Base-by-base conservation (phyloP, 1,140 invertebrate genomes). In the Xylocopa sonorina region DNA sequence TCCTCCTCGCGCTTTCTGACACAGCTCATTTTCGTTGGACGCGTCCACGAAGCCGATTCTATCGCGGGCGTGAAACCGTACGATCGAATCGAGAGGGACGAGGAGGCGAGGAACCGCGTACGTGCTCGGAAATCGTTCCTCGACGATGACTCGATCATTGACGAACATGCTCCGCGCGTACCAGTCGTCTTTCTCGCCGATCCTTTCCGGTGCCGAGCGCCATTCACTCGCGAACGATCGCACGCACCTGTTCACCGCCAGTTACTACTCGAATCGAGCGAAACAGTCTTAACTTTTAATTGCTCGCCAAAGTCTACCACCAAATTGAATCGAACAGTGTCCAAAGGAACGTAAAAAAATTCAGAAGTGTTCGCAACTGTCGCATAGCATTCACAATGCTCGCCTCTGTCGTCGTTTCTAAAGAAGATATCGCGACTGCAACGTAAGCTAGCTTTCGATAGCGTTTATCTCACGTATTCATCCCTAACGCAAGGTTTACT, bases 61-160 rank as follows among this genome's bases (percentile, higher is more conserved):
- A 76, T 83, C 77, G 51, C 81, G 27, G 60, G 29, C 16, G 48
- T 46, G 66, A 80, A 80, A 79, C 78, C 72, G 41, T 78, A 74
- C 34, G 77, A 68, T 27, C 2, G 18, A 43, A 21, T 53, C 21
- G 27, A 66, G 27, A 66, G 27, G 43, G 38, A 10, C 16, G 32
- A 62, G 14, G 74, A 24, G 55, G 48, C 0, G 67, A n/a, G 53
- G 60, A 55, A 41, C n/a, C 14, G 21, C 9, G 24, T 16, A 78
- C 76, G 76, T 78, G 76, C 67, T 27, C 55, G 24, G 76, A 78
- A 78, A 72, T 64, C 71, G 67, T 81, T 81, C 38, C 57, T 55
- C 34, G n/a, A 46, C 68, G 68, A 81, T 74, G 80, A 78, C 55
- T 82, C 62, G 82, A 73, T 84, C 75, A 63, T 60, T 21, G 63